Evolutionary conservation across 2,113 vertebrate species (phyloP).

Genomic region (Trematomus loennbergii): DNA sequence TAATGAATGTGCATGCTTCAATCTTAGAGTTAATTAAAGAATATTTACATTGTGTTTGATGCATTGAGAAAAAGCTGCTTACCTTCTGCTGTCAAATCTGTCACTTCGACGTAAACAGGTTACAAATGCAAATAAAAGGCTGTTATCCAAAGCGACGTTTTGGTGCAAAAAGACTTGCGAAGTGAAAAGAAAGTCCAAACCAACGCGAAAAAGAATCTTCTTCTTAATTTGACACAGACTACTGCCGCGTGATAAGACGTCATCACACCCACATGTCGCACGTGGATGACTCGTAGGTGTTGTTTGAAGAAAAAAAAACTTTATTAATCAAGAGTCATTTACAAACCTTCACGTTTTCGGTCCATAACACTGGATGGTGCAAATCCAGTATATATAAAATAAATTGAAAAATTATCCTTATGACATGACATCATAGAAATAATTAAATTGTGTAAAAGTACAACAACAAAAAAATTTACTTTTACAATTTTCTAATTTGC

Average conservation of each 20-base stretch:
- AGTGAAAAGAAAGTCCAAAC: too few relatives aligned
- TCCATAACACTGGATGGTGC: too few relatives aligned
- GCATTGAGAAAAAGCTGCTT: constrained; percentile 5
- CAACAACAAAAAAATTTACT: too few relatives aligned
- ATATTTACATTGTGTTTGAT: too few relatives aligned
- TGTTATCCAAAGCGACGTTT: background rate
- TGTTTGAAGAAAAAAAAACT: too few relatives aligned
- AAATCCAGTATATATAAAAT: too few relatives aligned
- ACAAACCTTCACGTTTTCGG: too few relatives aligned
- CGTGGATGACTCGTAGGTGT: constrained; percentile 14
- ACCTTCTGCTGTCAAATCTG: constrained; percentile 42
- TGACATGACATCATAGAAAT: too few relatives aligned
- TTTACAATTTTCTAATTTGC: too few relatives aligned
- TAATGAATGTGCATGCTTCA: background rate
- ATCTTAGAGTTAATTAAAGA: background rate
- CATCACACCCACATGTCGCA: constrained; percentile 33
- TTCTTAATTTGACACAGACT: constrained; percentile 76
- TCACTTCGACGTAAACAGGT: constrained; percentile 55
- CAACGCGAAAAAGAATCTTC: background rate
- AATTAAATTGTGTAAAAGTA: too few relatives aligned
- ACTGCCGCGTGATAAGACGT: constrained; percentile 53
- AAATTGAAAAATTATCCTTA: too few relatives aligned
- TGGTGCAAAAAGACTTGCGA: background rate
- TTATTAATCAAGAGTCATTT: too few relatives aligned
- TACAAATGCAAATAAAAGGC: constrained; percentile 27